Base-by-base conservation (phyloP, 2,797 vertebrate genomes). In the Eidolon dupreanum region DNA sequence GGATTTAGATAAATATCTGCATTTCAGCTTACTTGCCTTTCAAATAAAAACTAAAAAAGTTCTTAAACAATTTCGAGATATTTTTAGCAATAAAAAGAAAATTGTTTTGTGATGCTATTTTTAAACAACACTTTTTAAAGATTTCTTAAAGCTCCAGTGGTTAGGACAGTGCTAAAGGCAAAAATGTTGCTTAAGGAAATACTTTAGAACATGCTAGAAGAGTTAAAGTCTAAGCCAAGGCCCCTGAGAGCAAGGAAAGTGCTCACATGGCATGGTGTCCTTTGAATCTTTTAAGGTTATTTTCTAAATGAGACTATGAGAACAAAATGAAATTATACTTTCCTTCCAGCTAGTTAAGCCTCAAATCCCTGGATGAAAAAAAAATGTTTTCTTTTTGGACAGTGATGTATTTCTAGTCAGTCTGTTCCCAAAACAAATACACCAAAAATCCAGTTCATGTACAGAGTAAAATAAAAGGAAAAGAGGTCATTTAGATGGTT, bases 321-420 rank as follows among this genome's bases (percentile, higher is more conserved):
- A 97, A 95, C 95, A 97, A 98, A 98, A 98, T 93, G 85, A 96
- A 96, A 97, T 94, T 96, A 93, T 97, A 87, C 79, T 97, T 98
- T 92, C 79, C 95, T 97, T 90, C 94, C 68, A 98, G 88, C 96
- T 97, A 97, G 82, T 93, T 89, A 94, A 98, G 75, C 77, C 96
- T 97, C 84, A 66, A 97, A 93, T 68, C 93, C 78, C 78, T 81
- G 91, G 96, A 79, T 94, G 89, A 79, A 81, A 97, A 77, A 51
- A 94, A 68, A 98, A 38, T 86, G 55, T 97, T 97, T 98, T 97
- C 90, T 81, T 90, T 97, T 95, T 97, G 93, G 85, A 97, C 97
- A 98, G 84, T 87, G 96, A 82, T 90, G 66, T 96, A 97, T 94
- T 96, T 97, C 91, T 97, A 97, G 65, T 90, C 86, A 84, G 61